Percentiles rank a stretch among this genome's conserved stretches.
These are phyloP conservation scores for Drosophila arawakana DNA, from an alignment of 1,140 invertebrate genomes.

Conservation along the genomic window DNA sequence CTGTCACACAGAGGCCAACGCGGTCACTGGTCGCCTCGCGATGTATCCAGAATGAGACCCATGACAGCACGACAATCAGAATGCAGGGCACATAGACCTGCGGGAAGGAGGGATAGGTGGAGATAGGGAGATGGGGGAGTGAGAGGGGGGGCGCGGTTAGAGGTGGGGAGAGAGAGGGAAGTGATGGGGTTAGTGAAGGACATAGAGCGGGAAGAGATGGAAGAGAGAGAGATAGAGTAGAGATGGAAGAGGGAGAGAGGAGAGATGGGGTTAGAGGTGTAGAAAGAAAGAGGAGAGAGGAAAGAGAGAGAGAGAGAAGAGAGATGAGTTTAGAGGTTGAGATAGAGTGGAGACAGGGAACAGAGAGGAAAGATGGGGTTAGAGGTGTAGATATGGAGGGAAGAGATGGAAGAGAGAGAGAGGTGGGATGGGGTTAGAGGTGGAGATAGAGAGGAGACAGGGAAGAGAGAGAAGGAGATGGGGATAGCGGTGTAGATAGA, in stretches of 20 bases:
- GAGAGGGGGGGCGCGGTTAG: not conserved
- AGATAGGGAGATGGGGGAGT: not conserved
- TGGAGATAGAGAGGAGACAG: too few relatives aligned
- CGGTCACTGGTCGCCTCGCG: conserved; percentile 94
- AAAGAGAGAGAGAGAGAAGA: too few relatives aligned
- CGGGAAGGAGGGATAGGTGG: not conserved
- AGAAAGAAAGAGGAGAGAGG: too few relatives aligned
- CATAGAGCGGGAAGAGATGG: not conserved
- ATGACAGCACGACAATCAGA: conserved; percentile 96
- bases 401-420: too few relatives aligned
- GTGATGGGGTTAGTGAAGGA: not conserved
- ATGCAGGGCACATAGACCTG: conserved; percentile 97
- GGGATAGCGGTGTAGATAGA: too few relatives aligned
- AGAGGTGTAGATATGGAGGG: too few relatives aligned
- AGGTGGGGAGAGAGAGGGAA: not conserved
- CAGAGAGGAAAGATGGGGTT: too few relatives aligned
- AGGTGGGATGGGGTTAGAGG: too few relatives aligned
- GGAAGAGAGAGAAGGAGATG: too few relatives aligned
- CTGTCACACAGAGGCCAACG: conserved; percentile 92
- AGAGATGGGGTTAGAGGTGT: too few relatives aligned
- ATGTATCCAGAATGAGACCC: conserved; percentile 99
- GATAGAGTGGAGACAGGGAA: too few relatives aligned
- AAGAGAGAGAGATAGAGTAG: not conserved
- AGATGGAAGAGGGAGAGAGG: not conserved
- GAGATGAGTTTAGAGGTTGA: too few relatives aligned